Percentiles rank a stretch among this genome's conserved stretches.
Evolutionary conservation across 2,113 vertebrate genomes (phyloP).

Genomic region (Cervus canadensis): DNA sequence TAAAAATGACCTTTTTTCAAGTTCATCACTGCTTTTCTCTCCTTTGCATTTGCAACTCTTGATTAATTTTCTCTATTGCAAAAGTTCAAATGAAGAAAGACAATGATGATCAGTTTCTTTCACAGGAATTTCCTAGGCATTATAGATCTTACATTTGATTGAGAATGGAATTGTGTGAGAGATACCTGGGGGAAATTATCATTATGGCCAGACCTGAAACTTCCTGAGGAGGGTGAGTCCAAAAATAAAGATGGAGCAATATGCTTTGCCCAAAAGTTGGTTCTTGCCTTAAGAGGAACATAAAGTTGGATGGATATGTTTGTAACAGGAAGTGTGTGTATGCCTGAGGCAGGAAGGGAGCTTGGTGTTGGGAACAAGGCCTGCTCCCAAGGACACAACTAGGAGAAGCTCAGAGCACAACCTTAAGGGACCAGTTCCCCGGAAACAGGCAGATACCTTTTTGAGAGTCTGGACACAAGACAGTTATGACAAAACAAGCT

Average conservation of each 20-base stretch:
- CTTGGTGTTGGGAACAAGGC: background rate
- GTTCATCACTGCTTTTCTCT: background rate
- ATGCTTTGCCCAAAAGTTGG: background rate
- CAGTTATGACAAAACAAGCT: conserved; percentile 44
- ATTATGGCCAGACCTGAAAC: background rate
- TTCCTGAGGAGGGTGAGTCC: background rate
- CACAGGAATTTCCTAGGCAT: background rate
- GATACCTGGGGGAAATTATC: background rate
- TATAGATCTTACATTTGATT: background rate
- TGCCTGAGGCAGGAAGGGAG: background rate
- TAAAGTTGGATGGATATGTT: background rate
- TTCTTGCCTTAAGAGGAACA: background rate
- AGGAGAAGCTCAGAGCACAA: background rate
- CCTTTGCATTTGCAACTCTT: background rate
- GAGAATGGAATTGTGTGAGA: background rate
- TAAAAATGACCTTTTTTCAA: background rate
- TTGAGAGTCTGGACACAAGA: conserved; percentile 63
- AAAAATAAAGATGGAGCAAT: background rate
- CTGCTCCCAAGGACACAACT: background rate
- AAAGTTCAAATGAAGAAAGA: background rate
- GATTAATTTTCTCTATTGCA: background rate
- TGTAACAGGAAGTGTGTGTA: background rate
- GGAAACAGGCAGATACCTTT: conserved; percentile 15
- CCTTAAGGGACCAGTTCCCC: background rate
- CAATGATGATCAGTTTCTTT: background rate